phyloP scores from a whole-genome alignment of 2,797 vertebrate genomes.

The Leucoraja ocellata region DNA sequence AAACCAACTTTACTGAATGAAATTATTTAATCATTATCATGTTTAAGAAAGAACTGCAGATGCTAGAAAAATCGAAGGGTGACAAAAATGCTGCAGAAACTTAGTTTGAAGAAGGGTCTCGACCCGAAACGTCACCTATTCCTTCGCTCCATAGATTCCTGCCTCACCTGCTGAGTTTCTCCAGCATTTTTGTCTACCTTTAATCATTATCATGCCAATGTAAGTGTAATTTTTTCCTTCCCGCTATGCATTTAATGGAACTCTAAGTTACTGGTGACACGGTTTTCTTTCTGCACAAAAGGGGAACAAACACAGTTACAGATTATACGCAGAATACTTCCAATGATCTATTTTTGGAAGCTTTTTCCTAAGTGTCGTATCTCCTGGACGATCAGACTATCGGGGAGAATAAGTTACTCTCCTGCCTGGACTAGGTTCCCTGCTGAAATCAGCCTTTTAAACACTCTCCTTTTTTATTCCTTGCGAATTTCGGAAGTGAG shows the following conservation, averaged over 20 bases:
- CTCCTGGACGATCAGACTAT: slow-evolving; percentile 15
- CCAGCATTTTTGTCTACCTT: too few relatives aligned
- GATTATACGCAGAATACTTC: neutral
- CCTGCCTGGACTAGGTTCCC: slow-evolving; percentile 19
- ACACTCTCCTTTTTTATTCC: slow-evolving; percentile 2
- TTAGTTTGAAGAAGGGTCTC: too few relatives aligned
- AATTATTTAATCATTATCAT: neutral
- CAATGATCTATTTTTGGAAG: slow-evolving; percentile 24
- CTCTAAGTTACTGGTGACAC: neutral
- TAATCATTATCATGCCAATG: neutral
- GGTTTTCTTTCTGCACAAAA: neutral
- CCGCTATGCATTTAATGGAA: neutral
- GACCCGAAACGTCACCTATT: too few relatives aligned
- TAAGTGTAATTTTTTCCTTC: neutral
- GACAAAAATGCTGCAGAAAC: too few relatives aligned
- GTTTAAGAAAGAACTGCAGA: too few relatives aligned
- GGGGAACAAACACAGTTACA: neutral
- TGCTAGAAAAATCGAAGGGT: too few relatives aligned
- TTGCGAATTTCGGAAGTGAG: slow-evolving; percentile 7
- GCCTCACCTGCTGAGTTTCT: too few relatives aligned
- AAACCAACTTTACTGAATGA: neutral
- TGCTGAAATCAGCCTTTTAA: slow-evolving; percentile 29
- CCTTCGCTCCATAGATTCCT: too few relatives aligned
- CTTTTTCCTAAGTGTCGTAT: neutral
- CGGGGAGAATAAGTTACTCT: slow-evolving; percentile 12